Base-by-base conservation (phyloP, 1,140 invertebrate species). In the Micrasema longulum region DNA sequence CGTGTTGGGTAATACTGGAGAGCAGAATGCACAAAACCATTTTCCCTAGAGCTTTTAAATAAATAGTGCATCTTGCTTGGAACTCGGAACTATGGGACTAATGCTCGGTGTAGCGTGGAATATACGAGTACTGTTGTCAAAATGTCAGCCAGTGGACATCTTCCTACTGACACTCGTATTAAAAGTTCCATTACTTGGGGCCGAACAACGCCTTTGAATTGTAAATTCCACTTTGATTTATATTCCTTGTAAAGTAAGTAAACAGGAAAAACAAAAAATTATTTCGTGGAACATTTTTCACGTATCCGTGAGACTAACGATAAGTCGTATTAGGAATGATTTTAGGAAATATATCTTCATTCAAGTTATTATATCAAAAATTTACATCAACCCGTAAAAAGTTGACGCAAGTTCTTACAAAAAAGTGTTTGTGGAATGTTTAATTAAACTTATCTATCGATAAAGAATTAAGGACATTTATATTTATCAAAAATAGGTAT, bases 81-180 rank as follows among this genome's bases (percentile, higher is more conserved):
- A 43, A 22, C 22, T 35, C n/a, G 16, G n/a, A 14, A 36, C 20
- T 18, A 12, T 20, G 57, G n/a, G n/a, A 65, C 12, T n/a, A n/a
- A n/a, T n/a, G n/a, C n/a, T n/a, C 62, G 26, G 41, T 66, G 31
- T 23, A 38, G 50, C 65, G 48, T 53, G 23, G 36, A 68, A 68
- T 52, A 68, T 55, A 41, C 35, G n/a, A n/a, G n/a, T n/a, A n/a
- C n/a, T 53, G 48, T 53, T 55, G 48, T 68, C 48, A 53, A 55
- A 55, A 43, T 41, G 65, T 68, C 65, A 65, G 50, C 0, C 48
- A 26, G 14, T 68, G 65, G 50, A 55, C 36, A 68, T 41, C 18
- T 43, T 31, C 36, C 11, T 23, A 12, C 18, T 68, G 48, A 68
- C 65, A 43, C 48, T 38, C 48, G 38, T 68, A 53, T 68, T 53